phyloP scores from a whole-genome alignment of 1,140 invertebrate species.

The Papilio polyxenes region DNA sequence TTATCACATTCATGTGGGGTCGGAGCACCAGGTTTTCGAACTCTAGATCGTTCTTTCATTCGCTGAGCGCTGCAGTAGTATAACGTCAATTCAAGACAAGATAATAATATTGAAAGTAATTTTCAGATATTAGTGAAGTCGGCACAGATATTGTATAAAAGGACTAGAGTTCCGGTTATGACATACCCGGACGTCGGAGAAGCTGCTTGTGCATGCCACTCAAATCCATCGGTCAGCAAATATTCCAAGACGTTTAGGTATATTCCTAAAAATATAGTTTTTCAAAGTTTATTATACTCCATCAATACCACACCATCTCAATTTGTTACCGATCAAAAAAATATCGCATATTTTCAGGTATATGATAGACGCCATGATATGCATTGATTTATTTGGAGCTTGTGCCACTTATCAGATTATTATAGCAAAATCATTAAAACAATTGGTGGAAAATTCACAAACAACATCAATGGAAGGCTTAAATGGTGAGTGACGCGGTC shows the following conservation, averaged over 20 bases:
- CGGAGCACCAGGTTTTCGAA: too few species aligned
- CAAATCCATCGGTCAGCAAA: constrained; percentile 52
- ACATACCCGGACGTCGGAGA: constrained; percentile 68
- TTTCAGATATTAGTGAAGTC: constrained; percentile 60
- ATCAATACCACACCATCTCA: too few species aligned
- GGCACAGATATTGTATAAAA: constrained; percentile 57
- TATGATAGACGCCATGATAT: constrained; percentile 61
- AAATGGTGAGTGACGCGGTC: not conserved
- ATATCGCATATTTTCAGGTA: constrained; percentile 54
- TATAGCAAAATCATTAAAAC: constrained; percentile 68
- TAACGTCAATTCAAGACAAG: too few species aligned
- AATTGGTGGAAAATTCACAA: constrained; percentile 60
- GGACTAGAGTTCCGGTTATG: constrained; percentile 57
- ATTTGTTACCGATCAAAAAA: too few species aligned
- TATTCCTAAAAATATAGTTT: not conserved
- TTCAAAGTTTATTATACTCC: too few species aligned
- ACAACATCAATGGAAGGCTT: constrained; percentile 48
- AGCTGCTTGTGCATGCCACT: constrained; percentile 56
- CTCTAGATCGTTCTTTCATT: too few species aligned
- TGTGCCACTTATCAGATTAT: constrained; percentile 69
- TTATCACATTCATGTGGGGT: too few species aligned
- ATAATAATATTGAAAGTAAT: not conserved
- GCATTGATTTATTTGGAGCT: constrained; percentile 66
- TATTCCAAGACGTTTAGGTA: constrained; percentile 60
- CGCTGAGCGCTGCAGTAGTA: too few species aligned